Base-by-base conservation (phyloP, 2,888 invertebrate species). In the Pyrocoelia pectoralis region DNA sequence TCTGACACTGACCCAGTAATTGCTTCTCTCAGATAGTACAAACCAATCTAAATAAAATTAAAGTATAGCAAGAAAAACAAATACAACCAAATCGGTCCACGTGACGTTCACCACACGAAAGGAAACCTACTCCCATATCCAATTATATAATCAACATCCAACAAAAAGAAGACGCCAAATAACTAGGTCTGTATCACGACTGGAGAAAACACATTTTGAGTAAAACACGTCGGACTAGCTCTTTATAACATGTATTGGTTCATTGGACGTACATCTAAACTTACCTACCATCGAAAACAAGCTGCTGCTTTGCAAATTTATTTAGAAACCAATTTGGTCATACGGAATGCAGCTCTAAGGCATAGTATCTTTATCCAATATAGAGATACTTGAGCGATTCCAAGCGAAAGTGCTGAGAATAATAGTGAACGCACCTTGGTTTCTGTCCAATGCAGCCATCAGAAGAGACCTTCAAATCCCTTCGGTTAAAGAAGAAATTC, bases 221-320 rank as follows among this genome's bases (percentile, higher is more conserved):
- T 2, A 18, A 49, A 49, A 17, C 49, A 49, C 2, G 6, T 49
- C 1, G 18, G 49, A 49, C 18, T 49, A 12, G 9, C 49, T 10
- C 49, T 19, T 8, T n/a, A 13, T 17, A 49, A 49, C 6, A 49
- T 49, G 49, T 38, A 52, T 29, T 52, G 52, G 38, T n/a, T 28
- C 29, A 28, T 52, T 29, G n/a, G 14, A 29, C 33, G 52, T 28
- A 52, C 15, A 17, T 50, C 14, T 19, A 50, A 19, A 19, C 50
- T 50, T 19, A n/a, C 6, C 6, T 24, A 29, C 33, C 12, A 10
- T 15, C 6, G 1, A 33, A 24, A 12, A 52, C 15, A 52, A 29
- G 15, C n/a, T 52, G 15, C 15, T 52, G 1, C 12, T n/a, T n/a
- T n/a, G n/a, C 3, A 12, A 50, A 12, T 24, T n/a, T 18, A 24